Evolutionary conservation across 2,888 invertebrate species (phyloP), one percentile per base, ranked within the genome.

Genomic region (Leptinotarsa rubiginosa): DNA sequence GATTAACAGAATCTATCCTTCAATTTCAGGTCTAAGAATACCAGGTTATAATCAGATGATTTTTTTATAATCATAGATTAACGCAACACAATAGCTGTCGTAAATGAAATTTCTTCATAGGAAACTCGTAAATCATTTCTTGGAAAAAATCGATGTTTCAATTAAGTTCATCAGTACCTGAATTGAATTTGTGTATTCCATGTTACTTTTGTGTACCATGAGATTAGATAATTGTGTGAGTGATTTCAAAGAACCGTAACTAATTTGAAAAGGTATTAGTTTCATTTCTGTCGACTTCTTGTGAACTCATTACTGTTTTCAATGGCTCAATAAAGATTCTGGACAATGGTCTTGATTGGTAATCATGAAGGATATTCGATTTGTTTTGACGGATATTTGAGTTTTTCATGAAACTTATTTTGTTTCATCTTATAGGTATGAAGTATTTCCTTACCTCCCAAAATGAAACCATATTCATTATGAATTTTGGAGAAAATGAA

Each of bases 181-280:
- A 25, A 56, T 56, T 56, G 56, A 22, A 56, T 56, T 56, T 56
- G 22, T 56, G 13, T 56, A 56, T 22, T 56, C 20, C 56, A 22
- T 56, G 22, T 56, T 56, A 15, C 56, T 22, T 20, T 12, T 20
- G 22, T 56, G 22, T 56, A n/a, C 16, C 50, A 4, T n/a, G 56
- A 56, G 22, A 56, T 56, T 25, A 13, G 56, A 20, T 22, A 56
- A 56, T 56, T 56, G 22, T 56, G 56, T 56, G 25, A 22, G 56
- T 56, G 22, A 56, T 25, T 22, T 3, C 56, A 22, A 22, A 56
- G 4, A 56, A 56, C 56, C 56, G 56, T 56, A 56, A 22, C 22
- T 13, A 15, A 10, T 56, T 20, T 15, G 56, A 56, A 22, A 22
- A 56, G 20, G 56, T 56, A 15, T 56, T 15, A 56, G 13, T 56